Base-by-base conservation (phyloP, 2,113 vertebrate species). In the Neolamprologus tretocephalus region DNA sequence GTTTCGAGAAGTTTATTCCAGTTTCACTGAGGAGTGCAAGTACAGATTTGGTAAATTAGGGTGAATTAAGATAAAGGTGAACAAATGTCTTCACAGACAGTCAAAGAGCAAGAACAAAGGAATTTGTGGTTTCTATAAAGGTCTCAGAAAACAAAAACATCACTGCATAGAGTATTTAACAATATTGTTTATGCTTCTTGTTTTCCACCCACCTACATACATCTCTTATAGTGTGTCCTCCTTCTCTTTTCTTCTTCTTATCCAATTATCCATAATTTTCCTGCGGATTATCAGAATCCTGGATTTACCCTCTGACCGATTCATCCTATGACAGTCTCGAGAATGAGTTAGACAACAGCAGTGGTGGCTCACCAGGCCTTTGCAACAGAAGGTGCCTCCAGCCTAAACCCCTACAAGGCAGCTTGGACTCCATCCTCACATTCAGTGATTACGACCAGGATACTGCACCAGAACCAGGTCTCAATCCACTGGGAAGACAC, bases 251-350 rank as follows among this genome's bases (percentile, higher is more conserved):
- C 6, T 51, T 33, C 9, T 35, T 49, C 42, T 78, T 78, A 31
- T 78, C 9, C 71, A 47, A 28, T 49, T 49, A 28, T 75, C 16
- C 45, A 78, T 49, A 49, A 49, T 12, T 17, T 12, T 5, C 23
- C 33, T 40, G 13, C 5, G 10, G 13, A 19, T 17, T 23, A 1
- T 51, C 93, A 99, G 98, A 98, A 86, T 94, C 96, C 6, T 97
- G 97, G 86, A 96, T 93, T 82, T 97, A 98, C 87, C 97, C 97
- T 81, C 94, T 97, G 95, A 98, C 97, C 1, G 98, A 99, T 93
- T 99, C 98, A 1, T 99, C 98, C 81, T 99, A 99, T 1, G 98
- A 99, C 95, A 98, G 98, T 91, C 93, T 98, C 80, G 98, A 99
- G 93, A 99, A 98, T 0, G 98, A 98, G 91, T 82, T 98, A 1